These are phyloP conservation scores for Drosophila paramelanica DNA, from an alignment of 2,888 invertebrate genomes.

Conservation along the genomic window DNA sequence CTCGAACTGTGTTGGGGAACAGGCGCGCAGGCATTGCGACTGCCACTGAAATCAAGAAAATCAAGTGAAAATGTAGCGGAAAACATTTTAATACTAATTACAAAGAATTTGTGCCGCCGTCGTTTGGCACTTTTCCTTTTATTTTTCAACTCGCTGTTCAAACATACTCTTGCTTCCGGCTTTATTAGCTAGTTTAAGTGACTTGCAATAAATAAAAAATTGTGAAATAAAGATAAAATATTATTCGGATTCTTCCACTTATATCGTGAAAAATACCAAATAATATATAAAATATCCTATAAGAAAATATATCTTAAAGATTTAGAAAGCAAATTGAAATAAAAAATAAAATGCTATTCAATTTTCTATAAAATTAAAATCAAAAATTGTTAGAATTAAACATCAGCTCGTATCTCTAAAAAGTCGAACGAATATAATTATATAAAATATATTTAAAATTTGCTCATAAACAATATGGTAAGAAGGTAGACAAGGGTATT, in stretches of 20 bases:
- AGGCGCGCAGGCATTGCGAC: conserved; percentile 10
- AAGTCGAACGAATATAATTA: too few relatives aligned
- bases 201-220: conserved; percentile 1
- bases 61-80: conserved; percentile 80
- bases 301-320: too few relatives aligned
- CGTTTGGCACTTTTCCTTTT: conserved; percentile 67
- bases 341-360: too few relatives aligned
- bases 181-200: background rate
- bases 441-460: too few relatives aligned
- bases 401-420: too few relatives aligned
- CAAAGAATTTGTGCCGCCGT: conserved; percentile 80
- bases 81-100: conserved; percentile 81
- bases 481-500: conserved; percentile 25
- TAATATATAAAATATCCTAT: too few relatives aligned
- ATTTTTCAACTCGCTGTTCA: conserved; percentile 14
- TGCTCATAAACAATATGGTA: background rate
- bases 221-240: too few relatives aligned
- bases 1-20: conserved; percentile 22
- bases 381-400: too few relatives aligned
- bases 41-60: conserved; percentile 55
- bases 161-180: conserved; percentile 26
- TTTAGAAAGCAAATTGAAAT: too few relatives aligned
- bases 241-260: too few relatives aligned
- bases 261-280: too few relatives aligned
- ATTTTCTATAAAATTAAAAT: too few relatives aligned